Evolutionary conservation across 2,113 vertebrate species (phyloP).

Genomic region (Catharus minimus): DNA sequence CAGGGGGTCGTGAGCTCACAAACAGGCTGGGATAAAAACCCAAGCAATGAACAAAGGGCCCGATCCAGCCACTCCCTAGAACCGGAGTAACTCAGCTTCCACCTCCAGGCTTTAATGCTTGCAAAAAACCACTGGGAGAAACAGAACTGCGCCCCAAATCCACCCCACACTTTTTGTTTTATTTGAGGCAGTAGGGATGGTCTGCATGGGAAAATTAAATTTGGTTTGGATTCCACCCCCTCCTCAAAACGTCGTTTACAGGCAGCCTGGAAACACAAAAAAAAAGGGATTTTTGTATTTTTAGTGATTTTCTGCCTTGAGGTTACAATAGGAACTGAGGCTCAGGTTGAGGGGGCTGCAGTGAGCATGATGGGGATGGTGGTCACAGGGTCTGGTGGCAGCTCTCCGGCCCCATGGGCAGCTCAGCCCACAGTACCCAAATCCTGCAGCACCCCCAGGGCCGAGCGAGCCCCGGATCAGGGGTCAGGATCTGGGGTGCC

Average conservation of each 20-base stretch:
- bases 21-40: neutral
- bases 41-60: neutral
- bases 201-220: neutral
- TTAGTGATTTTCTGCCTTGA: neutral
- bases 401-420: neutral
- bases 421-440: neutral
- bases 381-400: neutral
- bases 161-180: neutral
- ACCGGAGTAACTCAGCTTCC: neutral
- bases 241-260: neutral
- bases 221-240: neutral
- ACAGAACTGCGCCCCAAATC: neutral
- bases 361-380: fast-evolving
- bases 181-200: neutral
- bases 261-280: neutral
- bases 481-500: neutral
- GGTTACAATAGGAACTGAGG: neutral
- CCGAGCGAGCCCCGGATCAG: fast-evolving
- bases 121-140: fast-evolving
- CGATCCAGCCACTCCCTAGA: neutral
- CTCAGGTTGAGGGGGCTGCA: neutral
- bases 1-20: fast-evolving
- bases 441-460: neutral
- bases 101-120: fast-evolving
- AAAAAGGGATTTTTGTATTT: neutral